These are phyloP conservation scores for Oreocharis arfaki DNA, from an alignment of 2,113 vertebrate species.

Conservation along the genomic window DNA sequence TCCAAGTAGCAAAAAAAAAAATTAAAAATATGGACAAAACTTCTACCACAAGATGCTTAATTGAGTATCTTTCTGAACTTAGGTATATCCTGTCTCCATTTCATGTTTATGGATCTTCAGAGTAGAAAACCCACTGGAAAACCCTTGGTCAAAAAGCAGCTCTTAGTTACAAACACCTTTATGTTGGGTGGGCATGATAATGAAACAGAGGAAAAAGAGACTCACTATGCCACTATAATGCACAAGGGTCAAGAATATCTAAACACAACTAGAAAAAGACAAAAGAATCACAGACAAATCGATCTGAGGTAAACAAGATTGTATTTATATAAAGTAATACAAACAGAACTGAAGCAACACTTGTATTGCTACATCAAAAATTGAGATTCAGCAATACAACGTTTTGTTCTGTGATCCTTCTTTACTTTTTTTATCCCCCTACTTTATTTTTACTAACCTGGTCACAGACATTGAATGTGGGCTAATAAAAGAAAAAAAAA, in stretches of 20 bases:
- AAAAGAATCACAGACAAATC: slow-evolving; percentile 79
- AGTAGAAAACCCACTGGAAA: neutral
- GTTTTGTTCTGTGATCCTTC: slow-evolving; percentile 81
- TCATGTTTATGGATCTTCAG: neutral
- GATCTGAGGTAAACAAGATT: slow-evolving; percentile 19
- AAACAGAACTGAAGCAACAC: slow-evolving; percentile 23
- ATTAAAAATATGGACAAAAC: neutral
- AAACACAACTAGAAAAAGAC: slow-evolving; percentile 69
- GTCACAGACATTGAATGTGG: slow-evolving; percentile 99
- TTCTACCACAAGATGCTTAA: neutral
- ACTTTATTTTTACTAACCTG: slow-evolving; percentile 94
- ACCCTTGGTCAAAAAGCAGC: neutral
- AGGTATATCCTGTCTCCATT: neutral
- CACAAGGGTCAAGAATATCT: slow-evolving; percentile 63
- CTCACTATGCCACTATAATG: slow-evolving; percentile 61
- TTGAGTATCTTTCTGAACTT: neutral
- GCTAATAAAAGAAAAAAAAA: slow-evolving; percentile 98
- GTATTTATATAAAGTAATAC: slow-evolving; percentile 38
- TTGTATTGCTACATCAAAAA: slow-evolving; percentile 40
- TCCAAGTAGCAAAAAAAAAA: neutral
- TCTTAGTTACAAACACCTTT: slow-evolving; percentile 65
- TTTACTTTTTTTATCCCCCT: slow-evolving; percentile 26
- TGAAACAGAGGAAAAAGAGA: slow-evolving; percentile 65
- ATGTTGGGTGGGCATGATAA: slow-evolving; percentile 44
- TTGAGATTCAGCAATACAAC: slow-evolving; percentile 60